Conservation (phyloP, 2,888 invertebrate genomes). For the Neoscelio sp. region DNA sequence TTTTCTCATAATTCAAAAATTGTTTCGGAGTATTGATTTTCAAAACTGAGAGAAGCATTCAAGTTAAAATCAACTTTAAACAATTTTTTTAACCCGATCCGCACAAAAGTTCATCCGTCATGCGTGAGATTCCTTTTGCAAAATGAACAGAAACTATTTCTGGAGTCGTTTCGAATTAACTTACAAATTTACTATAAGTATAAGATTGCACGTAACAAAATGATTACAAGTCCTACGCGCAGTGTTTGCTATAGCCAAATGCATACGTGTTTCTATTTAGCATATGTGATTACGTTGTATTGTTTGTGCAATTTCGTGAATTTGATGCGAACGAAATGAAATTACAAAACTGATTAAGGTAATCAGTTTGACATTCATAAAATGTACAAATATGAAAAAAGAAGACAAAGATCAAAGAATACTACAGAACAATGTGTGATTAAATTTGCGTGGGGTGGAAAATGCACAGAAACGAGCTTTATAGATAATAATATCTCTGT, state of each 20-base stretch:
- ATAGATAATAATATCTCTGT: conserved; percentile 8
- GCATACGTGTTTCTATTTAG: conserved; percentile 15
- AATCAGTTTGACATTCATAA: conserved; percentile 45
- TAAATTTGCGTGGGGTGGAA: conserved; percentile 19
- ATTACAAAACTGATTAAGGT: conserved; percentile 44
- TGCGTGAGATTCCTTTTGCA: too few species aligned
- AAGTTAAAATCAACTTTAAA: too few species aligned
- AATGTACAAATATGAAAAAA: conserved; percentile 41
- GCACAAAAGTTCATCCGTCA: too few species aligned
- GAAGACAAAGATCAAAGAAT: conserved; percentile 10
- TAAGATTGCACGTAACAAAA: too few species aligned
- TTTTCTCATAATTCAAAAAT: too few species aligned
- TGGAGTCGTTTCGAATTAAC: too few species aligned
- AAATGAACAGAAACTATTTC: too few species aligned
- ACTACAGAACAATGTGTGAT: conserved; percentile 13
- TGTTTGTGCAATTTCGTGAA: conserved; percentile 31
- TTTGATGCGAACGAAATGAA: conserved; percentile 29
- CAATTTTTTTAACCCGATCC: too few species aligned
- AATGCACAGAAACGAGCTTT: conserved; percentile 9
- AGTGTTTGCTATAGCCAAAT: background rate
- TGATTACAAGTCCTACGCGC: background rate
- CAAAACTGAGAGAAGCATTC: too few species aligned
- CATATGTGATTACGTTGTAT: conserved; percentile 29
- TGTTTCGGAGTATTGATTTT: too few species aligned
- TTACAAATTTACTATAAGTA: too few species aligned